Base-by-base conservation (phyloP, 1,140 invertebrate species). In the Drosophila pallidifrons region DNA sequence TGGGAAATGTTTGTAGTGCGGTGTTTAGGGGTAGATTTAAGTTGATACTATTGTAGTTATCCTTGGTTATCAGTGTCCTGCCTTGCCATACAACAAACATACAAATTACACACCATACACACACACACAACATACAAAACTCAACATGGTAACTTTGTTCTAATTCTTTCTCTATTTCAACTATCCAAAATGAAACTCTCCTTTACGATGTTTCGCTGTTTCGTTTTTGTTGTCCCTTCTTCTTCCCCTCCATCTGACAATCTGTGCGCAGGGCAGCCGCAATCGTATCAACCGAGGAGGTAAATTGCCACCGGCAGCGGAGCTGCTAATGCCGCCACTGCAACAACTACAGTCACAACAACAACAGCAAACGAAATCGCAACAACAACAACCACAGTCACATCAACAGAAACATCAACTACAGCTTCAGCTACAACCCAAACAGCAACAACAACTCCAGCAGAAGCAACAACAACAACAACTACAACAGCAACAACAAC, bases 201-300 rank as follows among this genome's bases (percentile, higher is more conserved):
- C 57, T 51, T 69, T 65, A 60, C n/a, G 66, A 54, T 66, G 20
- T 71, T 81, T 81, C 54, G 59, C 49, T 85, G 49, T 75, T 80
- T 75, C 43, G 13, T 71, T 71, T 72, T 76, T 59, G 58, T 76
- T 72, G 73, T 65, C 59, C 45, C 11, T 66, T 59, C 51, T 38
- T 15, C 54, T 51, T 59, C n/a, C 43, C 25, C n/a, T 28, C 13
- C 51, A 25, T 25, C n/a, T 28, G 49, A 55, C 15, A 55, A 65
- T 49, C 45, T 67, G 69, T 66, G 51, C 46, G 69, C 77, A 80
- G 77, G 83, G 83, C 41, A 54, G 75, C 61, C 72, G 82, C 45
- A 77, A 78, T 80, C 83, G 82, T 32, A 64, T 70, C 30, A 87
- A 82, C 63, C 65, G 67, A 35, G 82, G 82, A 80, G 66, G 83